Conservation (phyloP, 2,113 vertebrate species). For the Platanista minor region DNA sequence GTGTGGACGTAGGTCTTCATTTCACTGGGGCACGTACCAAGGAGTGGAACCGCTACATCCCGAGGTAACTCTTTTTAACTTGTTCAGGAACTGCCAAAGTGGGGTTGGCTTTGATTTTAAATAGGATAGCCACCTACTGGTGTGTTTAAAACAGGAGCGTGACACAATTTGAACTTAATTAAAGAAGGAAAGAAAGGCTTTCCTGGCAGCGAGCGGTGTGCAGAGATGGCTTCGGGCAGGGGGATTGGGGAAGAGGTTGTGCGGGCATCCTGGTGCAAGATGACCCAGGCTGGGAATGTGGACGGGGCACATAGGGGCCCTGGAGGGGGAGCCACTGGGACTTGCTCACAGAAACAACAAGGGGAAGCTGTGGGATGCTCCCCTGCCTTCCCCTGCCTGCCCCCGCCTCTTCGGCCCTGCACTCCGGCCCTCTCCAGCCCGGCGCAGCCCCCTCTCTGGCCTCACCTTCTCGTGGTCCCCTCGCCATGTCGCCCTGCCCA, state of each 20-base stretch:
- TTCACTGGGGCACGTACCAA: too few species aligned
- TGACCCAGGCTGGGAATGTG: neutral
- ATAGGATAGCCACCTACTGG: neutral
- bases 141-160: neutral
- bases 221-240: neutral
- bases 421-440: neutral
- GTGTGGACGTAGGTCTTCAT: fast-evolving
- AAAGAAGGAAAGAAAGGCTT: neutral
- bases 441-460: neutral
- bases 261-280: neutral
- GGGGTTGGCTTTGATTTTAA: neutral
- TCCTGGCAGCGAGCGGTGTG: neutral
- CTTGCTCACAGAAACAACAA: neutral
- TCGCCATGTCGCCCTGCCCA: neutral
- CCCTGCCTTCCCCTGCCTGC: neutral
- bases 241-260: neutral
- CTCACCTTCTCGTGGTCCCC: neutral
- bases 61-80: neutral
- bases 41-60: neutral
- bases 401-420: neutral
- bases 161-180: neutral
- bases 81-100: neutral
- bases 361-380: neutral
- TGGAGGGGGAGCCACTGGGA: neutral
- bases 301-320: neutral